A percentile compares a stretch with the other conserved stretches of the same genome.
Conservation (phyloP, 2,888 invertebrate species). For the Cryptocephalus moraei region DNA sequence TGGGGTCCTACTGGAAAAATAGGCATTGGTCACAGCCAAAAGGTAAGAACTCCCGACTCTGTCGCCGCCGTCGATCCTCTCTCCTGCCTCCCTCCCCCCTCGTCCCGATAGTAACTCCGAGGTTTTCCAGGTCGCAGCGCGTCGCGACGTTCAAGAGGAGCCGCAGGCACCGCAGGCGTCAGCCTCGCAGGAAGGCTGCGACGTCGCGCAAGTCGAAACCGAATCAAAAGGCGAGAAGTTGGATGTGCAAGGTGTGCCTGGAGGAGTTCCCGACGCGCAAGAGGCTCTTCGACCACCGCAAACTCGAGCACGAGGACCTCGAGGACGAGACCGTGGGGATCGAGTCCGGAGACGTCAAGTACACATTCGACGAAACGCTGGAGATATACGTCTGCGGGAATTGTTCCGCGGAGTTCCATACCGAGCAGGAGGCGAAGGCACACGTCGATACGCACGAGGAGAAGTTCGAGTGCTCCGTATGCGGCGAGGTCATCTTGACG, state of each 20-base stretch:
- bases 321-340: constrained; percentile 6
- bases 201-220: constrained; percentile 8
- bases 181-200: no score
- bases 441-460: constrained; percentile 24
- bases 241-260: constrained; percentile 22
- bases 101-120: no score
- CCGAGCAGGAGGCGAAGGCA: constrained; percentile 20
- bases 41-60: no score
- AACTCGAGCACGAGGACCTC: constrained; percentile 13
- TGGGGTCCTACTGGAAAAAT: no score
- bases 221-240: constrained; percentile 21
- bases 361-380: constrained; percentile 12
- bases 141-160: no score
- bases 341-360: constrained; percentile 10
- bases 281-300: constrained; percentile 20
- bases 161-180: no score
- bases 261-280: constrained; percentile 18
- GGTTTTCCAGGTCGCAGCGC: no score
- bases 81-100: no score
- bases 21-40: no score
- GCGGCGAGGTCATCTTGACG: constrained; percentile 20
- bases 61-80: no score
- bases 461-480: constrained; percentile 29
- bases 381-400: constrained; percentile 25
- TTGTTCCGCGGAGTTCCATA: constrained; percentile 23